phyloP scores from a whole-genome alignment of 2,113 vertebrate genomes.

The Dipodomys stephensi region DNA sequence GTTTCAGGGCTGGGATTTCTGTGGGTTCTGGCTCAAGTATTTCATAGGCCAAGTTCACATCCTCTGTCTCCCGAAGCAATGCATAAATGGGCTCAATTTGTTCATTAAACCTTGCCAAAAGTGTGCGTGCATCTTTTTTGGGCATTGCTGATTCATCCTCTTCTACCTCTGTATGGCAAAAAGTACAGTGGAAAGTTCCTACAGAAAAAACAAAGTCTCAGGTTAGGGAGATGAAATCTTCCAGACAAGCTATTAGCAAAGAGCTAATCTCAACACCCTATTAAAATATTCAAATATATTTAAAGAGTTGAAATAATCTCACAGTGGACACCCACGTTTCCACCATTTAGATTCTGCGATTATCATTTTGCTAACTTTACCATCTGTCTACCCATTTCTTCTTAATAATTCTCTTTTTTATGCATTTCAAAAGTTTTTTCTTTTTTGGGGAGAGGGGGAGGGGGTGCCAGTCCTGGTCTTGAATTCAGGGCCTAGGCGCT shows the following conservation, averaged over 20 bases:
- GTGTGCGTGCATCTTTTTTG: slow-evolving; percentile 96
- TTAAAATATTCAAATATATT: slow-evolving; percentile 51
- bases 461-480: background rate
- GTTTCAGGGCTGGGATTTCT: slow-evolving; percentile 97
- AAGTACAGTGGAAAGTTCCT: slow-evolving; percentile 98
- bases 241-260: slow-evolving; percentile 16
- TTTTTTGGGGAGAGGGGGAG: too few relatives aligned
- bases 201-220: slow-evolving; percentile 53
- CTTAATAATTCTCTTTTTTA: background rate
- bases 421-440: background rate
- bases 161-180: slow-evolving; percentile 97
- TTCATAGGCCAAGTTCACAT: slow-evolving; percentile 95
- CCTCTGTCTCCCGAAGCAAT: slow-evolving; percentile 95
- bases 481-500: background rate
- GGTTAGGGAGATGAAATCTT: slow-evolving; percentile 56
- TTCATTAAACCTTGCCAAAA: slow-evolving; percentile 98
- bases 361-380: slow-evolving; percentile 5
- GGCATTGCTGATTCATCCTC: slow-evolving; percentile 97
- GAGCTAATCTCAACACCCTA: background rate
- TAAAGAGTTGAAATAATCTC: slow-evolving; percentile 35
- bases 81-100: slow-evolving; percentile 99
- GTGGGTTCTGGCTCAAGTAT: slow-evolving; percentile 96
- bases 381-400: background rate
- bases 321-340: background rate
- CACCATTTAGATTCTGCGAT: slow-evolving; percentile 13